These are phyloP conservation scores for Trichonephila clavata DNA, from an alignment of 1,140 invertebrate species.

Conservation along the genomic window DNA sequence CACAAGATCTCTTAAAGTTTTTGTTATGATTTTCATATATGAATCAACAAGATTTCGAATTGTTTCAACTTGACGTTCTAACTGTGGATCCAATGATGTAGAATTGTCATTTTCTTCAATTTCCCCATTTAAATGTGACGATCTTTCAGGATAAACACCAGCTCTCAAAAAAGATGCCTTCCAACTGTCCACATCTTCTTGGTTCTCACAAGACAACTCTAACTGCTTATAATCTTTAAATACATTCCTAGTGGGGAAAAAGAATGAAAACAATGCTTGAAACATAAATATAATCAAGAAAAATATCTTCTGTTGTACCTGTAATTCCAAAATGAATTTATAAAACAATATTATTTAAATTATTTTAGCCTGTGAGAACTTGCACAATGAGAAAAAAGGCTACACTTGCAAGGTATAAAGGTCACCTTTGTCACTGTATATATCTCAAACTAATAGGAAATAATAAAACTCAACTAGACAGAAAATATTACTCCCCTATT, in stretches of 20 bases:
- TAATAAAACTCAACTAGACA: no score
- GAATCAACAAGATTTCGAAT: conserved; percentile 85
- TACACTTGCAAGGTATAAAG: no score
- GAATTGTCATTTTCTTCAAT: conserved; percentile 82
- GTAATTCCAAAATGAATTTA: no score
- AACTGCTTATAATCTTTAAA: conserved; percentile 82
- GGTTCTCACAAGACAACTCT: conserved; percentile 83
- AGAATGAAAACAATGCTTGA: no score
- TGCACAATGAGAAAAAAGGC: no score
- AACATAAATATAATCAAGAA: no score
- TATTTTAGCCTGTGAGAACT: no score
- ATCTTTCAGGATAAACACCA: conserved; percentile 87
- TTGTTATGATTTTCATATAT: conserved; percentile 84
- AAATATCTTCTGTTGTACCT: no score
- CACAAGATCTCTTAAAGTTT: conserved; percentile 84
- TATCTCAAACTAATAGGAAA: no score
- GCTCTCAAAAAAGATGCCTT: conserved; percentile 84
- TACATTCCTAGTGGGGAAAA: conserved; percentile 80
- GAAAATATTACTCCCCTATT: no score
- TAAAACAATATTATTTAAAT: no score
- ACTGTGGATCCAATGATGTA: conserved; percentile 94
- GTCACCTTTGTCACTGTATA: no score
- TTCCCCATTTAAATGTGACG: conserved; percentile 86
- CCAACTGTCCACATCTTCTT: conserved; percentile 84
- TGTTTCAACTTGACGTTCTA: conserved; percentile 83